Percentiles rank a stretch among this genome's conserved stretches.
Conservation (phyloP, 2,113 vertebrate genomes). For the Sisor rabdophorus region DNA sequence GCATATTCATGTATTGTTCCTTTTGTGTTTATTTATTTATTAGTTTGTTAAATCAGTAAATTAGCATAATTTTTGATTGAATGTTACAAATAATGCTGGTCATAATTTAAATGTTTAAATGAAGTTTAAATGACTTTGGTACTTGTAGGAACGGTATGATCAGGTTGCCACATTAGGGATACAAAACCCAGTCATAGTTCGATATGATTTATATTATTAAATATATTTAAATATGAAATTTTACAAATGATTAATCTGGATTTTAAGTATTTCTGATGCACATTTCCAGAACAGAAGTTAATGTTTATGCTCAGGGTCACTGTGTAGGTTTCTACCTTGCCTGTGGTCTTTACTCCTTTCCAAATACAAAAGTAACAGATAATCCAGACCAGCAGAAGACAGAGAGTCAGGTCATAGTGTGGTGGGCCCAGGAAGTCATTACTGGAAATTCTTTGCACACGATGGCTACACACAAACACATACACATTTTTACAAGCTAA, state of each 20-base stretch:
- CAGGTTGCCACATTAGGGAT: background rate
- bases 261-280: background rate
- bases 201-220: background rate
- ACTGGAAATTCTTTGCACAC: conserved; percentile 72
- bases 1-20: background rate
- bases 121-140: background rate
- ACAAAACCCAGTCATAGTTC: background rate
- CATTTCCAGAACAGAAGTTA: background rate
- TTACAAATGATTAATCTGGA: background rate
- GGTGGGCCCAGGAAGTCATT: conserved; percentile 68
- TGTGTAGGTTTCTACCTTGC: conserved; percentile 65
- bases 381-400: conserved; percentile 72
- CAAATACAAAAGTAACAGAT: conserved; percentile 82
- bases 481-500: background rate
- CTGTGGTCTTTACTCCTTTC: conserved; percentile 76
- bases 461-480: conserved; percentile 62
- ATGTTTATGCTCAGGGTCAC: conserved; percentile 1
- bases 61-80: too few relatives aligned
- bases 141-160: background rate
- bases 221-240: background rate
- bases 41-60: background rate
- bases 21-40: background rate
- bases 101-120: too few relatives aligned
- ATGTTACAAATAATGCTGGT: too few relatives aligned
- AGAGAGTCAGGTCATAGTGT: conserved; percentile 71